phyloP scores from a whole-genome alignment of 2,113 vertebrate species.

The Micromys minutus region DNA sequence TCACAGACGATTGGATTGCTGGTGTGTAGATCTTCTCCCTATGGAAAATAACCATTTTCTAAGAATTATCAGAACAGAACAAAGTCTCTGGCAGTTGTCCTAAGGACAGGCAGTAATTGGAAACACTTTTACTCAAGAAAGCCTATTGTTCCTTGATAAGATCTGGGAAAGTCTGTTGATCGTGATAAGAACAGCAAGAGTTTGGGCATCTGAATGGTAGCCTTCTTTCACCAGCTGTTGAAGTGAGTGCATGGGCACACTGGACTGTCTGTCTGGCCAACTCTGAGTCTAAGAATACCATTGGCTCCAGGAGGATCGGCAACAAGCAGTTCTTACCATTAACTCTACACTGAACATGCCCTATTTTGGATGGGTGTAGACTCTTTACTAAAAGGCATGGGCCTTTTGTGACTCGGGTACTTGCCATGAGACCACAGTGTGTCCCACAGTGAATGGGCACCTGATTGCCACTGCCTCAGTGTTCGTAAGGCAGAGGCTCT shows the following conservation, averaged over 20 bases:
- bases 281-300: not conserved
- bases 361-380: not conserved
- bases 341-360: not conserved
- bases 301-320: not conserved
- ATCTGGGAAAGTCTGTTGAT: not conserved
- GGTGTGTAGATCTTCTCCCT: not conserved
- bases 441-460: not conserved
- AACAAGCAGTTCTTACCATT: not conserved
- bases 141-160: not conserved
- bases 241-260: not conserved
- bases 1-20: not conserved
- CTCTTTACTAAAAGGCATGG: not conserved
- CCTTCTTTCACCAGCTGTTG: not conserved
- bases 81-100: conserved; percentile 32
- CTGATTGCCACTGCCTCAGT: not conserved
- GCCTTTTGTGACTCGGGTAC: not conserved
- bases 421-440: not conserved
- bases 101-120: not conserved
- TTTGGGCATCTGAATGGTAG: not conserved
- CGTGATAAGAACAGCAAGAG: not conserved
- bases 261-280: not conserved
- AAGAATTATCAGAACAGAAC: not conserved
- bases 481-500: not conserved
- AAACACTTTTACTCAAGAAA: not conserved
- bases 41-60: not conserved